Evolutionary conservation across 2,113 vertebrate genomes (phyloP).

Genomic region (Scomber scombrus): DNA sequence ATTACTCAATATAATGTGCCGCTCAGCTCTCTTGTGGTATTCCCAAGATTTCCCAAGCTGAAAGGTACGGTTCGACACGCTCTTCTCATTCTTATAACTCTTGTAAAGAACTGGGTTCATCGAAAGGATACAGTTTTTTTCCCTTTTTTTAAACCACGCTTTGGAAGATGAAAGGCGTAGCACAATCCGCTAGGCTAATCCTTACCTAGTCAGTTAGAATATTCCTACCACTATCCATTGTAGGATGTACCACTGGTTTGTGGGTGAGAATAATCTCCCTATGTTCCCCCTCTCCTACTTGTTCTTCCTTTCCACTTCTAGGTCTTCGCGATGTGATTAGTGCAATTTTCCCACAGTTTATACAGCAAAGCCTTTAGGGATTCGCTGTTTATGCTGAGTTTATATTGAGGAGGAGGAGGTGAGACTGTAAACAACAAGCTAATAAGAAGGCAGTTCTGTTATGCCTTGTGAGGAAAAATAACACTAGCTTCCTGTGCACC

Average conservation of each 20-base stretch:
- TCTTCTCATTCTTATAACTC: slow-evolving; percentile 57
- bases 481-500: slow-evolving; percentile 51
- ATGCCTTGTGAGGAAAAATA: slow-evolving; percentile 56
- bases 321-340: slow-evolving; percentile 43
- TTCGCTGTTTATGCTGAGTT: slow-evolving; percentile 58
- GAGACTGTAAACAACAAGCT: slow-evolving; percentile 60
- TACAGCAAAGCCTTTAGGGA: slow-evolving; percentile 50
- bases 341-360: slow-evolving; percentile 61
- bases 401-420: slow-evolving; percentile 47
- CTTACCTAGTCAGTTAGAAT: slow-evolving; percentile 72
- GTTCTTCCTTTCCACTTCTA: slow-evolving; percentile 29
- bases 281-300: neutral
- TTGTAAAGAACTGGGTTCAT: slow-evolving; percentile 78
- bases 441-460: slow-evolving; percentile 58
- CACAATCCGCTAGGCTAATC: slow-evolving; percentile 68
- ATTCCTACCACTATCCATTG: slow-evolving; percentile 35
- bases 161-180: slow-evolving; percentile 72
- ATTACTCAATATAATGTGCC: slow-evolving; percentile 79
- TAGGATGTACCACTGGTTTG: slow-evolving; percentile 35
- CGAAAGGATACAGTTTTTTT: slow-evolving; percentile 73
- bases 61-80: slow-evolving; percentile 65
- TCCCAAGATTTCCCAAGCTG: slow-evolving; percentile 54
- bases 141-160: slow-evolving; percentile 21
- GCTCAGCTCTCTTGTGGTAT: slow-evolving; percentile 64
- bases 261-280: slow-evolving; percentile 50